These are phyloP conservation scores for Timema podura DNA, from an alignment of 2,888 invertebrate genomes.

Conservation along the genomic window DNA sequence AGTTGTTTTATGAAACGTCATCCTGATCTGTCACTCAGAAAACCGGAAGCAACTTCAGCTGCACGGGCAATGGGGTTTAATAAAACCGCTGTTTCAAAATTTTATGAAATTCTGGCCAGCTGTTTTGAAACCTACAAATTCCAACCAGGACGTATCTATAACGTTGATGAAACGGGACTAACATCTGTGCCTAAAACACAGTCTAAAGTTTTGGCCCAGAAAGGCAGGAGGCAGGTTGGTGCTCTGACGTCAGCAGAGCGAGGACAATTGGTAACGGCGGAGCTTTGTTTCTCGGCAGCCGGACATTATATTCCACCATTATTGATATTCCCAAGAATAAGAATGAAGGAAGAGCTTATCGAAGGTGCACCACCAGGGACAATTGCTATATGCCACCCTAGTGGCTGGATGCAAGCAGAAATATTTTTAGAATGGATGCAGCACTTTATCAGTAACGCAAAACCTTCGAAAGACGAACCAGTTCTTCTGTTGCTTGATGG, in stretches of 20 bases:
- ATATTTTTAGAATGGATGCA: constrained; percentile 39
- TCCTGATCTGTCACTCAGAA: constrained; percentile 2
- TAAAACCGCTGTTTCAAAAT: not conserved
- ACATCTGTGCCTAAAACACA: not conserved
- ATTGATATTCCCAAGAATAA: constrained; percentile 40
- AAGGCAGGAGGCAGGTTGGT: constrained; percentile 4
- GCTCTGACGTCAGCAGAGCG: constrained; percentile 1
- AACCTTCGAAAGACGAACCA: constrained; percentile 35
- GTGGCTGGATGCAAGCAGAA: constrained; percentile 39
- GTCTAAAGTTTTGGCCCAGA: not conserved
- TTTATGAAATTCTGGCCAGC: not conserved
- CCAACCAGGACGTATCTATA: not conserved
- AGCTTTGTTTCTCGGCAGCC: constrained; percentile 17
- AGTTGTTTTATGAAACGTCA: not conserved
- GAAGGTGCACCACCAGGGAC: constrained; percentile 38
- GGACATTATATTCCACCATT: constrained; percentile 39
- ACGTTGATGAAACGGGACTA: not conserved
- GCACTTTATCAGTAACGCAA: constrained; percentile 36
- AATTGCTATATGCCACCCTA: constrained; percentile 35
- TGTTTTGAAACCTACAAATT: not conserved
- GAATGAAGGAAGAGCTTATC: constrained; percentile 37
- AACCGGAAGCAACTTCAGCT: constrained; percentile 10
- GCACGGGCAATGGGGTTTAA: constrained; percentile 3
- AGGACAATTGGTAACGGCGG: not conserved
- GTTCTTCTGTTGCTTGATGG: constrained; percentile 34